Conservation (phyloP, 2,797 vertebrate genomes). For the Crax fasciolata region DNA sequence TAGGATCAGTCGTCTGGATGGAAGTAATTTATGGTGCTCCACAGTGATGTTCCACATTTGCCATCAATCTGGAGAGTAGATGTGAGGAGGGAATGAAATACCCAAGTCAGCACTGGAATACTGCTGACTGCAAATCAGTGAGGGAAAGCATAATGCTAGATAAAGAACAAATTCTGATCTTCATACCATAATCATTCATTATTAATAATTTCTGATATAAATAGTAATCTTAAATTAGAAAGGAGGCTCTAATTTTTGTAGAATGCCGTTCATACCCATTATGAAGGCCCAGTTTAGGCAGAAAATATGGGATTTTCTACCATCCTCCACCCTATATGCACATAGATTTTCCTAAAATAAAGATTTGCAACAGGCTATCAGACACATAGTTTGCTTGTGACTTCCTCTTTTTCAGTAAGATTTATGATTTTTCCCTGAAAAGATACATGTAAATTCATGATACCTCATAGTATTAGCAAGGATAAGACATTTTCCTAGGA, state of each 20-base stretch:
- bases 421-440: neutral
- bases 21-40: neutral
- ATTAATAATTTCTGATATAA: neutral
- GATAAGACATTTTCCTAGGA: neutral
- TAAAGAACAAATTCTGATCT: neutral
- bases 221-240: neutral
- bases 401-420: neutral
- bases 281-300: neutral
- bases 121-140: neutral
- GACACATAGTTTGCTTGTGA: neutral
- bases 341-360: neutral
- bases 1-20: neutral
- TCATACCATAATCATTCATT: neutral
- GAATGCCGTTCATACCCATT: neutral
- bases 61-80: neutral
- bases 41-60: neutral
- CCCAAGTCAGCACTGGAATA: neutral
- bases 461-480: neutral
- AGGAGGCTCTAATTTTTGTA: neutral
- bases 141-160: neutral
- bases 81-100: neutral
- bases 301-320: neutral
- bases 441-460: neutral
- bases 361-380: neutral
- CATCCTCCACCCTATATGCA: neutral